Conservation (phyloP, 1,140 invertebrate species). For the Diorhabda elongata region DNA sequence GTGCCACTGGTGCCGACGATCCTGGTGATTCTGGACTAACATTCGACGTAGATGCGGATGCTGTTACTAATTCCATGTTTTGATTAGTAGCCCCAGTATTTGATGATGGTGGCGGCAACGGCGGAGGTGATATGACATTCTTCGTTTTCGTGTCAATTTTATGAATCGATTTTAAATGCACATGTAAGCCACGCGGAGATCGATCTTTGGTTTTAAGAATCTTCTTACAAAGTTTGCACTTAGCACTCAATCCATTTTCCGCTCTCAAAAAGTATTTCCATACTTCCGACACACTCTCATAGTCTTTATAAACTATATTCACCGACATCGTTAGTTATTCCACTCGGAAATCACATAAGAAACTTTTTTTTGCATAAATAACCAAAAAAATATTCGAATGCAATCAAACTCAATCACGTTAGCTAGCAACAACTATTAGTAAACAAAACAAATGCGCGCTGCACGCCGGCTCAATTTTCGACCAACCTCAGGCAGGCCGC, state of each 20-base stretch:
- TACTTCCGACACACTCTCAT: slow-evolving; percentile 8
- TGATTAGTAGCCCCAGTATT: background rate
- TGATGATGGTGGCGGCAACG: background rate
- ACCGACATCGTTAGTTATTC: slow-evolving; percentile 18
- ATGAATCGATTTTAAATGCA: slow-evolving; percentile 19
- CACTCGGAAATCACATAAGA: background rate
- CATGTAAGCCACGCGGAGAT: slow-evolving; percentile 12
- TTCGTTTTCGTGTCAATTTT: slow-evolving; percentile 13
- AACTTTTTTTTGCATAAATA: slow-evolving; percentile 16
- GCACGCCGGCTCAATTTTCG: slow-evolving; percentile 13
- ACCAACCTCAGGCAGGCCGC: background rate
- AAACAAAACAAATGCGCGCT: background rate
- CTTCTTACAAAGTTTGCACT: slow-evolving; percentile 18
- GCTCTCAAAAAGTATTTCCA: slow-evolving; percentile 20
- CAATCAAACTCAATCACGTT: slow-evolving; percentile 16
- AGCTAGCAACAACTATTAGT: no score
- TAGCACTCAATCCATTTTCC: slow-evolving; percentile 16
- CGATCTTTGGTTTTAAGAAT: slow-evolving; percentile 20
- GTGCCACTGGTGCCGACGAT: slow-evolving; percentile 14
- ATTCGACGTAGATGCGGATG: slow-evolving; percentile 12
- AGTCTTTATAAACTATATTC: slow-evolving; percentile 18
- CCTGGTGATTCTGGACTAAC: slow-evolving; percentile 14
- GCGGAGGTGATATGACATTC: slow-evolving; percentile 9
- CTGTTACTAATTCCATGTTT: slow-evolving; percentile 11
- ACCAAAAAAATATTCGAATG: slow-evolving; percentile 12